A percentile compares a stretch with the other conserved stretches of the same genome.
phyloP scores from a whole-genome alignment of 2,888 invertebrate genomes.

The Strigamia crassipes region DNA sequence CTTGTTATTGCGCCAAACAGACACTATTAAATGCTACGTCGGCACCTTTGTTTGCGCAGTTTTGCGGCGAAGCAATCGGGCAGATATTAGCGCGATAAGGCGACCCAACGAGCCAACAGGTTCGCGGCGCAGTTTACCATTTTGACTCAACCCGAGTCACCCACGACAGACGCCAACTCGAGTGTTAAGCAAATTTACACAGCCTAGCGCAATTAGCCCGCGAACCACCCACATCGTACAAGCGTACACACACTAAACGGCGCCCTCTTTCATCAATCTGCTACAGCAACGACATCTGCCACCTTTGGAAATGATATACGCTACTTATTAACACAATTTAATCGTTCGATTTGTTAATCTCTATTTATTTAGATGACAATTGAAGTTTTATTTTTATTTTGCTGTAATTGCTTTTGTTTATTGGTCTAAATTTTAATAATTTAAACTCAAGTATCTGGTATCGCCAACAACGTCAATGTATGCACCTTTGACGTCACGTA shows the following conservation, averaged over 20 bases:
- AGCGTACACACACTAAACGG: slow-evolving; percentile 1
- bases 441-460: too few species aligned
- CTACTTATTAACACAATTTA: background rate
- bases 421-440: background rate
- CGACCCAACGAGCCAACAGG: background rate
- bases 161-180: background rate
- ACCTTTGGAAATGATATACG: background rate
- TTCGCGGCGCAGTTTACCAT: background rate
- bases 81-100: slow-evolving; percentile 12
- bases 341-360: background rate
- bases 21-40: background rate
- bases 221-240: slow-evolving; percentile 17
- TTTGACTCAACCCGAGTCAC: background rate
- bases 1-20: background rate
- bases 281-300: background rate
- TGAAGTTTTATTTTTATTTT: too few species aligned
- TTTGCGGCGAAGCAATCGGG: background rate
- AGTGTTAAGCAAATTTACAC: slow-evolving; percentile 35
- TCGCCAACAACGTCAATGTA: background rate
- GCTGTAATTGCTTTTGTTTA: background rate
- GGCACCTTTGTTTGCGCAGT: background rate
- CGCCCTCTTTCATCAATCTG: slow-evolving; percentile 12
- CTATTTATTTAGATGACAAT: too few species aligned
- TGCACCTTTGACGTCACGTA: background rate
- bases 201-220: slow-evolving; percentile 22